Percentiles rank a stretch among this genome's conserved stretches.
Evolutionary conservation across 2,113 vertebrate species (phyloP).

Genomic region (Carettochelys insculpta): DNA sequence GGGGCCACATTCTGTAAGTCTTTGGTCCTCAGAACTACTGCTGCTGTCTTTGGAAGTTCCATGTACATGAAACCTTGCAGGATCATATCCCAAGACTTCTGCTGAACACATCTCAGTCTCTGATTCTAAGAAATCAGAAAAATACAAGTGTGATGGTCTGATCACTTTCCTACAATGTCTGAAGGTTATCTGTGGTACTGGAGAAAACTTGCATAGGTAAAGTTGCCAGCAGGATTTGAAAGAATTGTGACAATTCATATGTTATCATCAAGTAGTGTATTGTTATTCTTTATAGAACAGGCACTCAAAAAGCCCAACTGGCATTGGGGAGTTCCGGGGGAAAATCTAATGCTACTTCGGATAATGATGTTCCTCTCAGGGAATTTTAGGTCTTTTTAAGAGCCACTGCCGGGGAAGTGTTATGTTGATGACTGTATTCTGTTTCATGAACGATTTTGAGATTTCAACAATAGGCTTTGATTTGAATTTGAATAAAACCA

Average conservation of each 20-base stretch:
- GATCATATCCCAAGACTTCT: background rate
- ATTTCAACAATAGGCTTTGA: background rate
- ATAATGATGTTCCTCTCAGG: background rate
- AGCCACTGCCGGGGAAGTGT: background rate
- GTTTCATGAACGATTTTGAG: background rate
- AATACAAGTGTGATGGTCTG: background rate
- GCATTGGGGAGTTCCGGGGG: background rate
- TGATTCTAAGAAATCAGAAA: background rate
- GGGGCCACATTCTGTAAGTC: accelerated
- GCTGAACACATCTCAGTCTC: background rate
- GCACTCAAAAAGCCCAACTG: background rate
- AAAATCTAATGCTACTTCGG: background rate
- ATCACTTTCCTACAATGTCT: background rate
- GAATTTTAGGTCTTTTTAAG: background rate
- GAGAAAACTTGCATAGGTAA: background rate
- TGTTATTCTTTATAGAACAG: background rate
- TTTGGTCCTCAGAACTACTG: background rate
- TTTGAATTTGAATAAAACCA: background rate
- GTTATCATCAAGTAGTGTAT: background rate
- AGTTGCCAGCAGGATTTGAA: background rate
- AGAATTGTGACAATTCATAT: background rate
- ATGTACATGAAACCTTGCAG: background rate
- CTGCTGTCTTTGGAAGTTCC: background rate
- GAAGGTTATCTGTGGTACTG: background rate
- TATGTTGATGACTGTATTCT: background rate